phyloP scores from a whole-genome alignment of 2,113 vertebrate genomes.

The zebrafish (Danio rerio) region GRCz12tu NC_133180.1:71527001-71527500 shows the following conservation, averaged over 20 bases:
- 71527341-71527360: slow-evolving; percentile 59
- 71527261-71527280: slow-evolving; percentile 60
- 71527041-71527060: background rate
- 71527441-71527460: slow-evolving; percentile 39
- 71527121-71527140: slow-evolving; percentile 18
- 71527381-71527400: background rate
- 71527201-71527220: background rate
- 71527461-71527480: background rate
- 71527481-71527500: background rate
- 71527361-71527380: background rate
- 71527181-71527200: background rate
- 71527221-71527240: slow-evolving; percentile 9
- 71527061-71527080: background rate
- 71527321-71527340: slow-evolving; percentile 65
- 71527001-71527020: slow-evolving; percentile 58
- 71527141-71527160: background rate
- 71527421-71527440: slow-evolving; percentile 56
- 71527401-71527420: background rate
- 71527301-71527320: slow-evolving; percentile 59
- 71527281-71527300: slow-evolving; percentile 63
- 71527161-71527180: background rate
- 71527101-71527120: slow-evolving; percentile 30
- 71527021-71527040: slow-evolving; percentile 74
- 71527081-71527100: slow-evolving; percentile 53
- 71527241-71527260: slow-evolving; percentile 34